Evolutionary conservation across 2,888 invertebrate species (phyloP), one percentile per base, ranked within the genome.

Genomic region (Dynastes tityus): DNA sequence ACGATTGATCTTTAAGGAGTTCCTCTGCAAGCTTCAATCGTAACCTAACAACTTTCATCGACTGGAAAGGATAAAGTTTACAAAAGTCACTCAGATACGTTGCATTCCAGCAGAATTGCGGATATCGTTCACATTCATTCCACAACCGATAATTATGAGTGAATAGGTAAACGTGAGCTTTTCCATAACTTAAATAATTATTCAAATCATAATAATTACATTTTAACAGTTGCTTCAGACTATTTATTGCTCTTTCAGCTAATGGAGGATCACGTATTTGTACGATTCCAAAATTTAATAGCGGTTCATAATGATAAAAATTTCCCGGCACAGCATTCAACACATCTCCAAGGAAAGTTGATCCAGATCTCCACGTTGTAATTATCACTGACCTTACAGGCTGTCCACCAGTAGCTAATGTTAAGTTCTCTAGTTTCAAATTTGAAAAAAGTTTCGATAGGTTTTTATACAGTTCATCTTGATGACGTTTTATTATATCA

Each of bases 341-440:
- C 63, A 96, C 92, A 85, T 96, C 96, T 76, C 96, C 97, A 74
- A 97, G 90, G 87, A 97, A 97, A 51, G 97, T 97, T 27, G 97
- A 96, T 5, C 97, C 97, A 3, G 96, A 96, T 83, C 97, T 91
- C 96, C 97, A 97, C 13, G 96, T 96, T n/a, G 96, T 95, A 80
- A 96, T 89, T 82, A 97, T 93, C 67, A 97, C 88, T 87, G 94
- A 96, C 81, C 94, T 91, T 78, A 95, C 86, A 3, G 96, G 96
- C 78, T 89, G 90, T 13, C 96, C 96, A 61, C 92, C 92, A 58
- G 91, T 90, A 83, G 94, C 94, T 83, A 93, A 90, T 1, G 94
- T 91, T 84, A 95, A 91, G 84, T 95, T 93, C 77, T 92, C 90
- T 80, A 95, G 87, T 80, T 91, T 92, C 80, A 90, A 89, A 78